Evolutionary conservation across 2,113 vertebrate species (phyloP).

Genomic region (Grammomys surdaster): DNA sequence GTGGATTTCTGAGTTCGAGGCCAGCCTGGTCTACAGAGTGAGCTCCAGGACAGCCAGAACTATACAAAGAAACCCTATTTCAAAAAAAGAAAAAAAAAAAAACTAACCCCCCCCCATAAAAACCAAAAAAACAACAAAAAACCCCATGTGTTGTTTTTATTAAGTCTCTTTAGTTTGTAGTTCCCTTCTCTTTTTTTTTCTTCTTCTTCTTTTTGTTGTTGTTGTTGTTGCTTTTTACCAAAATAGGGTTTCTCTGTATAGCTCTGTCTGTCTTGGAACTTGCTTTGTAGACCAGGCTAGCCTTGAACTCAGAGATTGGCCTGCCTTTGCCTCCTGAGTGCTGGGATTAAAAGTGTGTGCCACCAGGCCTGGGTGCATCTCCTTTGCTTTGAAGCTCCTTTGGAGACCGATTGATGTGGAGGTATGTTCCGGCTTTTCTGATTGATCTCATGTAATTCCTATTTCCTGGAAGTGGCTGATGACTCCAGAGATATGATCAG

Average conservation of each 20-base stretch:
- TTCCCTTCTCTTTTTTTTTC: no score
- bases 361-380: not conserved
- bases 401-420: not conserved
- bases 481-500: not conserved
- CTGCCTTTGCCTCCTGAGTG: not conserved
- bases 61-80: no score
- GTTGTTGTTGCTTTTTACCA: no score
- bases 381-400: not conserved
- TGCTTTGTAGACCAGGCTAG: not conserved
- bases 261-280: not conserved
- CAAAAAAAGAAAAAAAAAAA: no score
- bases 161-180: no score
- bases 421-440: not conserved
- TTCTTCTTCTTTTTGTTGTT: no score
- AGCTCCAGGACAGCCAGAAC: no score
- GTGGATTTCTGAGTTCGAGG: no score
- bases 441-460: not conserved
- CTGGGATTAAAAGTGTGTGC: not conserved
- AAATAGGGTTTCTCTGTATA: not conserved
- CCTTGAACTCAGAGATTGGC: not conserved
- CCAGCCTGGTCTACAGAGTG: no score
- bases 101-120: no score
- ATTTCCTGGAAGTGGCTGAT: slow-evolving; percentile 17
- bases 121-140: no score
- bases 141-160: no score